A percentile compares a stretch with the other conserved stretches of the same genome.
Conservation (phyloP, 2,888 invertebrate species). For the Euclidia mi region DNA sequence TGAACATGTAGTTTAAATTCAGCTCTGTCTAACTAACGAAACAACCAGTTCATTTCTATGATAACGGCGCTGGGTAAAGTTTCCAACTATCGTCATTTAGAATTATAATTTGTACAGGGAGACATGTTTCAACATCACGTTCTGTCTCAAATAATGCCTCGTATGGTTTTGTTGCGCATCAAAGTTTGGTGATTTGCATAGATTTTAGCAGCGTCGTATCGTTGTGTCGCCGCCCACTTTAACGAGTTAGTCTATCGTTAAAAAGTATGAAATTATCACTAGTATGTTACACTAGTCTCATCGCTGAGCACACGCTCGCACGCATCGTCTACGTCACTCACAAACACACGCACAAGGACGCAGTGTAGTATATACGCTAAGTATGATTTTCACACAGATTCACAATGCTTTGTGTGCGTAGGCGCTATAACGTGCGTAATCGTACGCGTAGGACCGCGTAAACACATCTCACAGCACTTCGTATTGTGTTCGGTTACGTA, state of each 20-base stretch:
- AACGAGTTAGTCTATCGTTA: slow-evolving; percentile 30
- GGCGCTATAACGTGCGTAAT: no score
- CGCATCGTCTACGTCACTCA: neutral
- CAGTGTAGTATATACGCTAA: no score
- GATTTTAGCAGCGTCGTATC: neutral
- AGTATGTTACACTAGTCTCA: slow-evolving; percentile 25
- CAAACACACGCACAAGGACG: neutral
- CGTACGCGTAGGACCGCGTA: no score
- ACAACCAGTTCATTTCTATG: slow-evolving; percentile 5
- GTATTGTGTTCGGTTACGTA: no score
- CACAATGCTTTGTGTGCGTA: no score
- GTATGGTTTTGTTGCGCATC: slow-evolving; percentile 5
- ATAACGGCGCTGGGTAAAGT: slow-evolving; percentile 1
- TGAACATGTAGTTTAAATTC: slow-evolving; percentile 1
- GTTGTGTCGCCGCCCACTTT: slow-evolving; percentile 12
- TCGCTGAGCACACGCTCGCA: neutral
- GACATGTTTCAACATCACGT: neutral
- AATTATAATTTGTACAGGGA: slow-evolving; percentile 4
- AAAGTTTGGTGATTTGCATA: slow-evolving; percentile 6
- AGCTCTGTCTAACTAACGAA: slow-evolving; percentile 4
- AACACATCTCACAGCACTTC: no score
- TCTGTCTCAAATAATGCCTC: neutral
- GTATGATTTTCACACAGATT: no score
- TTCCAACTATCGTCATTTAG: neutral
- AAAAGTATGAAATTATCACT: slow-evolving; percentile 28